A percentile compares a stretch with the other conserved stretches of the same genome.
These are phyloP conservation scores for Antrozous pallidus DNA, from an alignment of 2,797 vertebrate species.

Conservation along the genomic window DNA sequence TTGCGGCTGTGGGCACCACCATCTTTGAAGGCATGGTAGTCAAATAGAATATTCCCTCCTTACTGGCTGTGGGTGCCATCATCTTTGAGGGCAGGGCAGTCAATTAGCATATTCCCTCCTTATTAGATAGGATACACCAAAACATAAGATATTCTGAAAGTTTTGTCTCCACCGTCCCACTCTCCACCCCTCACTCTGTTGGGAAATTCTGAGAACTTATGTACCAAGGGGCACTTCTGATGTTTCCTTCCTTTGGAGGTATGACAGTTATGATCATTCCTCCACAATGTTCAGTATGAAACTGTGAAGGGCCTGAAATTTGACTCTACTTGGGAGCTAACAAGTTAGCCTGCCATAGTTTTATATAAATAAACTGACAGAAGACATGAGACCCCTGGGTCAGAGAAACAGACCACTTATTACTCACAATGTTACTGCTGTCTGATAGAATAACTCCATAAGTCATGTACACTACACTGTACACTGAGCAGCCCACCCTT, in stretches of 20 bases:
- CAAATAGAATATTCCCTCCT: too few species aligned
- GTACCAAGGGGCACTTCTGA: background rate
- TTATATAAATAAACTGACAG: constrained; percentile 47
- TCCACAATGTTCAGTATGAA: constrained; percentile 6
- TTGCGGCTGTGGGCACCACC: too few species aligned
- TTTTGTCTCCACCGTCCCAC: background rate
- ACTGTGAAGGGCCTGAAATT: background rate
- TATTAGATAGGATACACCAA: background rate
- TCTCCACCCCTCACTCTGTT: background rate
- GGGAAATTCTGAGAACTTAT: background rate
- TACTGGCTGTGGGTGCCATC: too few species aligned
- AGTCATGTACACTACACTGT: background rate
- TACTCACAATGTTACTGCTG: constrained; percentile 37
- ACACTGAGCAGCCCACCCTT: background rate
- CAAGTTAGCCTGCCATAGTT: constrained; percentile 1
- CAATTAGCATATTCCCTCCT: too few species aligned
- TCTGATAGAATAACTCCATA: constrained; percentile 44
- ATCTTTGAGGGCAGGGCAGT: too few species aligned
- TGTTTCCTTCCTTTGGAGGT: background rate
- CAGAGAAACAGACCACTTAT: constrained; percentile 53
- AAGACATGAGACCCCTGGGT: constrained; percentile 51
- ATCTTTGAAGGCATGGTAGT: too few species aligned
- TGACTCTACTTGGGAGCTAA: constrained; percentile 21
- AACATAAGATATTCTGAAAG: background rate
- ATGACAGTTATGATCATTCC: background rate